Evolutionary conservation across 2,113 vertebrate genomes (phyloP).

Genomic region (Ctenodactylus gundi): DNA sequence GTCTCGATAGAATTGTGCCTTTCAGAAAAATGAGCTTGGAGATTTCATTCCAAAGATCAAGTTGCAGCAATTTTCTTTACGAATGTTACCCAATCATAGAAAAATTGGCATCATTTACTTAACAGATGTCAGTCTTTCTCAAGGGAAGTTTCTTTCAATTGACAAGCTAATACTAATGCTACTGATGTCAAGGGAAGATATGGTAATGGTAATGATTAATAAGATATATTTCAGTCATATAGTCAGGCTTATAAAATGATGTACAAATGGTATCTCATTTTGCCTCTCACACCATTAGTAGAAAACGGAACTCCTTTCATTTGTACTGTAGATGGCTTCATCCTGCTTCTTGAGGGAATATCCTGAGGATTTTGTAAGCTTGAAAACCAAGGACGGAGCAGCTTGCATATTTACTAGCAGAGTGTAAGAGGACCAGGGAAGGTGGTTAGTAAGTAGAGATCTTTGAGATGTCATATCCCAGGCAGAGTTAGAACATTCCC

Average conservation of each 20-base stretch:
- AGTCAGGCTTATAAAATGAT: conserved; percentile 25
- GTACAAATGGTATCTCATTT: conserved; percentile 44
- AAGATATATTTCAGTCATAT: conserved; percentile 24
- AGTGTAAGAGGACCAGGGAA: background rate
- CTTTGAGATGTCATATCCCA: background rate
- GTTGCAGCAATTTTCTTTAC: conserved; percentile 64
- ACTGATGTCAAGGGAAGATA: background rate
- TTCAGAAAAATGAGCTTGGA: conserved; percentile 60
- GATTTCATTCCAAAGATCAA: conserved; percentile 62
- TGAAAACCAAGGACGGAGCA: background rate
- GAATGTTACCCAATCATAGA: conserved; percentile 53
- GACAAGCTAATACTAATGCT: conserved; percentile 22
- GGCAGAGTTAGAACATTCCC: conserved; percentile 5
- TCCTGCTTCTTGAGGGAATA: background rate
- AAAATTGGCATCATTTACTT: conserved; percentile 51
- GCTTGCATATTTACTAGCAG: background rate
- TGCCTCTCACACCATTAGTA: background rate
- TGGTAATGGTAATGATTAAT: background rate
- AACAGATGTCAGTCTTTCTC: conserved; percentile 62
- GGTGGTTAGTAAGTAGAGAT: background rate
- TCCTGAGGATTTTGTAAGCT: conserved; percentile 20
- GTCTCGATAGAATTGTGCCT: conserved; percentile 39
- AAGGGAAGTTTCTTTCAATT: conserved; percentile 32
- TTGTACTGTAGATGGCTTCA: background rate
- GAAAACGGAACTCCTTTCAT: background rate